These are phyloP conservation scores for Esox masquinongy DNA, from an alignment of 2,797 vertebrate species.

Conservation along the genomic window DNA sequence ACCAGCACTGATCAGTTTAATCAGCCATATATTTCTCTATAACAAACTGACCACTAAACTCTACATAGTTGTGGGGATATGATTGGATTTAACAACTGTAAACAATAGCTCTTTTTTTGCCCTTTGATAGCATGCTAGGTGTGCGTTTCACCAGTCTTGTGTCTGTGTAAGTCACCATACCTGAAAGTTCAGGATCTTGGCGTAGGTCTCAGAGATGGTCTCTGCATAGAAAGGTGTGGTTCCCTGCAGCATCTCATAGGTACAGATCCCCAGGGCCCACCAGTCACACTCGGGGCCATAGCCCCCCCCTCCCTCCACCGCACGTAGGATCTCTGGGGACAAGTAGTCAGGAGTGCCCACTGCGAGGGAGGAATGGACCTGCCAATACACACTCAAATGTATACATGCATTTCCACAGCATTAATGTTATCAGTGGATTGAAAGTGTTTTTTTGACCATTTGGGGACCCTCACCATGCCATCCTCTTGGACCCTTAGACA, in stretches of 20 bases:
- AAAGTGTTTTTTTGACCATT: not conserved
- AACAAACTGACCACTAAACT: not conserved
- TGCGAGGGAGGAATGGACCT: conserved; percentile 81
- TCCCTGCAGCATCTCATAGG: conserved; percentile 86
- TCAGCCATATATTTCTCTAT: not conserved
- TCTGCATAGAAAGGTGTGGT: conserved; percentile 86
- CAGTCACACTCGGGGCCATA: conserved; percentile 87
- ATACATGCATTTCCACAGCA: not conserved
- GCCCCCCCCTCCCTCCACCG: conserved; percentile 76
- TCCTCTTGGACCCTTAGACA: conserved; percentile 80
- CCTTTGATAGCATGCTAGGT: not conserved
- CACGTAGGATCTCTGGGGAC: conserved; percentile 85
- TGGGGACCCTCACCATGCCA: conserved; percentile 73
- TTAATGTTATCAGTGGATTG: not conserved
- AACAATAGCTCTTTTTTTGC: not conserved
- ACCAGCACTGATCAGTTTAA: too few relatives aligned
- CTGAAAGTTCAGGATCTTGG: conserved; percentile 86
- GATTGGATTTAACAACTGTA: not conserved
- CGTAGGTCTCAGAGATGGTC: conserved; percentile 82
- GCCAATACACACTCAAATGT: conserved; percentile 7
- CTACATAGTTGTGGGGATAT: not conserved
- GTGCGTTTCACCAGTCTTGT: not conserved
- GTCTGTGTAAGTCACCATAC: conserved; percentile 52
- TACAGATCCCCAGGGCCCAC: conserved; percentile 88
- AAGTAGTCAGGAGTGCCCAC: conserved; percentile 89